Evolutionary conservation across 2,888 invertebrate genomes (phyloP).

Genomic region (Napeogenes inachia): DNA sequence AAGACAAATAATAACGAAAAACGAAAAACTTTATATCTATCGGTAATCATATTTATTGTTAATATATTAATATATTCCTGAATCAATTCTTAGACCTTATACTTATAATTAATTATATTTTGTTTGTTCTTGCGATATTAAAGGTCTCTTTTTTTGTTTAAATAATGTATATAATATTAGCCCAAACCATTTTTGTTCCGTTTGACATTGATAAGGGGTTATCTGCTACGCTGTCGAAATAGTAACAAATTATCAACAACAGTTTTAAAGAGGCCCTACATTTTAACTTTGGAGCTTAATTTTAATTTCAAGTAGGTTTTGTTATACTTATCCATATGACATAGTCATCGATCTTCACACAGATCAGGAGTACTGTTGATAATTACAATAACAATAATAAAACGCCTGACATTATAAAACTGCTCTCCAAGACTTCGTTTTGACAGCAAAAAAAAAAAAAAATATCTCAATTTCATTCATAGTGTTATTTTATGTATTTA

Average conservation of each 20-base stretch:
- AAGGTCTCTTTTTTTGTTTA: not conserved
- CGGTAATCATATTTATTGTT: not conserved
- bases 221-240: conserved; percentile 63
- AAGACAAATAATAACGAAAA: not conserved
- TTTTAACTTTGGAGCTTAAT: conserved; percentile 14
- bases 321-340: not conserved
- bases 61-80: not conserved
- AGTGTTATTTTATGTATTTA: too few relatives aligned
- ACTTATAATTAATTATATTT: too few relatives aligned
- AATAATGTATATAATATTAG: not conserved
- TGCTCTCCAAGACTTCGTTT: too few relatives aligned
- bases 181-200: conserved; percentile 40
- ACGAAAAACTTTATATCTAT: too few relatives aligned
- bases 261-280: conserved; percentile 46
- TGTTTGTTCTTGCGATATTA: too few relatives aligned
- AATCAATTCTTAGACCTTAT: not conserved
- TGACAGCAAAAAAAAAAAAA: too few relatives aligned
- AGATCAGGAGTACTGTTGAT: not conserved
- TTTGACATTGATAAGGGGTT: conserved; percentile 63
- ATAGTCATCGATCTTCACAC: not conserved
- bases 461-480: too few relatives aligned
- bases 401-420: too few relatives aligned
- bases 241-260: conserved; percentile 54
- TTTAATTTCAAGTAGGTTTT: not conserved
- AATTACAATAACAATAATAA: not conserved